Evolutionary conservation across 2,113 vertebrate genomes (phyloP).

Genomic region (Clarias macrocephalus): DNA sequence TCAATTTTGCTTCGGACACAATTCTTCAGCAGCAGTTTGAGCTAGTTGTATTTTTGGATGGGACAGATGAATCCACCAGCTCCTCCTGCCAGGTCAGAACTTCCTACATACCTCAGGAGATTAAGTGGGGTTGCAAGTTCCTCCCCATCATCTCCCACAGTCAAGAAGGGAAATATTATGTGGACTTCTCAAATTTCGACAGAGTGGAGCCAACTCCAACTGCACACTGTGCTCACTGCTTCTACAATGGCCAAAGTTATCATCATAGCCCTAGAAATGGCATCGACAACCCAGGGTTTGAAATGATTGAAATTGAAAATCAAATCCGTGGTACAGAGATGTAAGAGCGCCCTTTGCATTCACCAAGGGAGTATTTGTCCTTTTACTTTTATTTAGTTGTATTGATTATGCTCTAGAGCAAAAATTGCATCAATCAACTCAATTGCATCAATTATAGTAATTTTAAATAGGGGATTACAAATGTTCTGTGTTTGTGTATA

Average conservation of each 20-base stretch:
- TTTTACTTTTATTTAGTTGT: not conserved
- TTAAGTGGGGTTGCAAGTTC: conserved; percentile 35
- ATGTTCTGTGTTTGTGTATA: not conserved
- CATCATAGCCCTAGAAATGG: not conserved
- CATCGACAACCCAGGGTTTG: conserved; percentile 32
- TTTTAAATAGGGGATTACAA: not conserved
- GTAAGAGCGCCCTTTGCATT: conserved; percentile 3
- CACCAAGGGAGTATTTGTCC: not conserved
- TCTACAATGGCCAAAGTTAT: not conserved
- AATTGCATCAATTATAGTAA: not conserved
- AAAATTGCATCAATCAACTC: not conserved
- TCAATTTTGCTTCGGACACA: conserved; percentile 18
- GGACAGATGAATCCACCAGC: conserved; percentile 29
- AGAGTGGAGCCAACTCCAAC: conserved; percentile 27
- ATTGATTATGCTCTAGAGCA: not conserved
- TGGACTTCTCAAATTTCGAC: conserved; percentile 19
- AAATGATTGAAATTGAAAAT: conserved; percentile 5
- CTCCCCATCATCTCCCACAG: conserved; percentile 6
- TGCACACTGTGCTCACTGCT: conserved; percentile 16
- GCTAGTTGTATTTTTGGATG: conserved; percentile 25
- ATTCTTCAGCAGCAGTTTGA: conserved; percentile 17
- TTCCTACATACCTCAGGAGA: conserved; percentile 28
- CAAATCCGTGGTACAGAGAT: conserved; percentile 5
- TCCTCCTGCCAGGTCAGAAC: conserved; percentile 38
- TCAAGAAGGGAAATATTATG: conserved; percentile 14